Percentiles rank a stretch among this genome's conserved stretches.
phyloP scores from a whole-genome alignment of 2,888 invertebrate species.

The Auanema sp. region DNA sequence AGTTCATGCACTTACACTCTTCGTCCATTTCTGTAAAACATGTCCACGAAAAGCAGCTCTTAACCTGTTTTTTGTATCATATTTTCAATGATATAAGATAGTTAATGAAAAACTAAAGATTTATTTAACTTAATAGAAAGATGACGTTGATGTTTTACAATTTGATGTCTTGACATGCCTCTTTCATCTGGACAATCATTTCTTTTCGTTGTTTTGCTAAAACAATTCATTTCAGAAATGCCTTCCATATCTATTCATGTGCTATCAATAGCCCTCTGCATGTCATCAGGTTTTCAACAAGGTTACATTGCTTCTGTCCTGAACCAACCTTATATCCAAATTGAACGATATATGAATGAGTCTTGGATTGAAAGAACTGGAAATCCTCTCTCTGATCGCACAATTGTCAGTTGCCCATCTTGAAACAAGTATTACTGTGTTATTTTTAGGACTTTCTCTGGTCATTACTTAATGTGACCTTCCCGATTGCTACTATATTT shows the following conservation, averaged over 20 bases:
- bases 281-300: slow-evolving; percentile 52
- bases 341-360: slow-evolving; percentile 49
- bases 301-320: slow-evolving; percentile 50
- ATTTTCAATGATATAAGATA: too few species aligned
- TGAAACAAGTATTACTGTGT: too few species aligned
- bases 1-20: too few species aligned
- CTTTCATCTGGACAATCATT: too few species aligned
- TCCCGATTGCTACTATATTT: slow-evolving; percentile 37
- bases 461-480: slow-evolving; percentile 32
- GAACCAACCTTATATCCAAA: slow-evolving; percentile 51
- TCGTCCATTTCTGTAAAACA: too few species aligned
- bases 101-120: too few species aligned
- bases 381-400: slow-evolving; percentile 13
- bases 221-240: slow-evolving; percentile 20
- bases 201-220: too few species aligned
- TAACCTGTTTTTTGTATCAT: too few species aligned
- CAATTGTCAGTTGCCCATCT: background rate
- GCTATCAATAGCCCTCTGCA: slow-evolving; percentile 46
- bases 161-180: too few species aligned
- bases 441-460: slow-evolving; percentile 28
- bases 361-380: slow-evolving; percentile 43
- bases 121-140: too few species aligned
- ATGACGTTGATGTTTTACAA: too few species aligned
- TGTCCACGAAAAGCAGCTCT: too few species aligned
- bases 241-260: slow-evolving; percentile 48